Base-by-base conservation (phyloP, 1,140 invertebrate genomes). In the Metaphire vulgaris region DNA sequence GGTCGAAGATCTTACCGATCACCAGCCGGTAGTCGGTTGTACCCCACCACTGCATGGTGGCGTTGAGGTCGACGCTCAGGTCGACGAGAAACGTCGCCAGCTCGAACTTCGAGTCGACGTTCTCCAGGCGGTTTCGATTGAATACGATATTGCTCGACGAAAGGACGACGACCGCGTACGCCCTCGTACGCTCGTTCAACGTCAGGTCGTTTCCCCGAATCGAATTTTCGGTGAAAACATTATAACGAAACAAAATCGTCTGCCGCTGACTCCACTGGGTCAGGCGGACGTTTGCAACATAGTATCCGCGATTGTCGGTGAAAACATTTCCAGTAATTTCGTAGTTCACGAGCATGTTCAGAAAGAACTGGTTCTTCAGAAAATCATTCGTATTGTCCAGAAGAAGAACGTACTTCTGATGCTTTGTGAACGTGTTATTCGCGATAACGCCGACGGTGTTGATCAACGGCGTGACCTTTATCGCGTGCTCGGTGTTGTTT, bases 11-110 rank as follows among this genome's bases (percentile, higher is more conserved):
- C 30, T 76, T 34, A 0, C 68, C 71, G 56, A 83, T 81, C 1
- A 86, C 80, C 16, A 28, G 78, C 29, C 78, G 77, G 31, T 76
- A 79, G 28, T 81, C 77, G 30, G 80, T 78, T 69, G 82, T 91
- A 21, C 95, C 94, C 77, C 98, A 89, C 92, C 95, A 99, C 83
- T 99, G 99, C 80, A 90, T 92, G 1, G 93, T 93, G 78, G 94
- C 96, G 84, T 98, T 94, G 12, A 99, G 92, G n/a, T 90, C 88
- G 85, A 93, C 92, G 80, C 94, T 96, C 82, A 97, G 96, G 84
- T 98, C 95, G 80, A 93, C 91, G 1, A 98, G 87, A 82, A 99
- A 96, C 0, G 94, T 96, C 0, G 94, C 95, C 69, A 99, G 91
- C 88, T 99, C 97, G 83, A 93, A 99, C 74, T 89, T 90, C 16